Evolutionary conservation across 2,888 invertebrate species (phyloP).

Genomic region (Oscheius myriophilus): DNA sequence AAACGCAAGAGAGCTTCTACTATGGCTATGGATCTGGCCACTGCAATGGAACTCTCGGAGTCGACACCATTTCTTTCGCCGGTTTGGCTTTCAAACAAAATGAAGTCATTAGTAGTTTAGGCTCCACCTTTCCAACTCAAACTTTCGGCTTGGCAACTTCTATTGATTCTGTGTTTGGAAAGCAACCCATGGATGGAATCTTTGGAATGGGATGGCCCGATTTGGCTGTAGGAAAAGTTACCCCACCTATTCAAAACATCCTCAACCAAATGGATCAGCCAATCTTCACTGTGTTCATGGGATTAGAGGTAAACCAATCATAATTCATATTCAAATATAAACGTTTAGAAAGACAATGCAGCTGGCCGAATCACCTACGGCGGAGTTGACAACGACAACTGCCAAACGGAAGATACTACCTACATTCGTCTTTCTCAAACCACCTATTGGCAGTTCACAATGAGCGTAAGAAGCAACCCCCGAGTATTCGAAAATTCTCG

Average conservation of each 20-base stretch:
- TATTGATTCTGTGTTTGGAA: conserved; percentile 56
- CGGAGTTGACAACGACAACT: conserved; percentile 58
- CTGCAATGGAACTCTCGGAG: conserved; percentile 57
- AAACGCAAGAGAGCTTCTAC: conserved; percentile 48
- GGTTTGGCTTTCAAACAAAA: conserved; percentile 24
- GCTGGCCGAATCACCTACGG: conserved; percentile 65
- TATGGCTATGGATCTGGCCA: conserved; percentile 62
- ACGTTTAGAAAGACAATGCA: conserved; percentile 38
- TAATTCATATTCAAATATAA: neutral
- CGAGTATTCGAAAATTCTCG: conserved; percentile 45
- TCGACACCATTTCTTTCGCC: conserved; percentile 53
- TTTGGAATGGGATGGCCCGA: conserved; percentile 66
- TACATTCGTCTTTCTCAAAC: conserved; percentile 55
- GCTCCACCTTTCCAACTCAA: conserved; percentile 32
- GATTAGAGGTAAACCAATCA: conserved; percentile 34
- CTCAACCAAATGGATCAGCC: conserved; percentile 80
- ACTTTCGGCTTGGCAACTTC: conserved; percentile 54
- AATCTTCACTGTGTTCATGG: conserved; percentile 93
- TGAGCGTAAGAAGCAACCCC: conserved; percentile 6
- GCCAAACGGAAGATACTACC: conserved; percentile 42
- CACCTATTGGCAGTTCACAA: conserved; percentile 58
- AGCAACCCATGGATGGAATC: conserved; percentile 64
- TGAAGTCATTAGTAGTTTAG: conserved; percentile 5
- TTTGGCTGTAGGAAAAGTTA: conserved; percentile 82
- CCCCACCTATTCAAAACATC: conserved; percentile 92